Evolutionary conservation across 1,140 invertebrate species (phyloP).

Genomic region (Cardiocondyla obscurior): DNA sequence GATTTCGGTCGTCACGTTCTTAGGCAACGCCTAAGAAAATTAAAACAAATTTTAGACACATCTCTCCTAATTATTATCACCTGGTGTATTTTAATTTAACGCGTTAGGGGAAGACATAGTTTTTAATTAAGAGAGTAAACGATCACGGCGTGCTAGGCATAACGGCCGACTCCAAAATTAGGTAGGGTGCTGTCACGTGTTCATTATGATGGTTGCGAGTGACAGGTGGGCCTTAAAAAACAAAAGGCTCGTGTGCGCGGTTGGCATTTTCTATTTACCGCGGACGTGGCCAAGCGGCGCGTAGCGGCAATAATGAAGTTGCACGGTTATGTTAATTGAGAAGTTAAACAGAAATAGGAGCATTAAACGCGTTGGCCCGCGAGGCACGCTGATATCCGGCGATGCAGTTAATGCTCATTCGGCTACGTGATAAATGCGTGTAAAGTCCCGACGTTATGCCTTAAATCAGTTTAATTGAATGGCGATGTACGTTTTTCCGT

Average conservation of each 20-base stretch:
- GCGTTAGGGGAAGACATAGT: background rate
- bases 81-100: background rate
- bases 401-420: constrained; percentile 75
- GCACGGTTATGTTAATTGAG: constrained; percentile 80
- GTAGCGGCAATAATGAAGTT: constrained; percentile 77
- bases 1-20: background rate
- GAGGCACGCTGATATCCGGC: constrained; percentile 74
- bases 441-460: constrained; percentile 72
- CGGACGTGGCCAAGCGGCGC: constrained; percentile 57
- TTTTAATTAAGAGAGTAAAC: background rate
- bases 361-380: constrained; percentile 72
- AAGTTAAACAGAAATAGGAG: constrained; percentile 82
- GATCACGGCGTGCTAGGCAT: background rate
- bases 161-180: constrained; percentile 35
- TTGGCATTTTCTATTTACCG: constrained; percentile 69
- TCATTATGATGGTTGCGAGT: constrained; percentile 47
- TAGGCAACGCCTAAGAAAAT: background rate
- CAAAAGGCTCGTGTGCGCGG: constrained; percentile 63
- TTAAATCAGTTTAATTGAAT: constrained; percentile 77
- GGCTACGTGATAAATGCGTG: constrained; percentile 76
- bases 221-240: constrained; percentile 63
- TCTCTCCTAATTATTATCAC: constrained; percentile 8
- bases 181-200: constrained; percentile 53
- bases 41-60: background rate
- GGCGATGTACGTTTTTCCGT: constrained; percentile 21